Evolutionary conservation across 2,797 vertebrate species (phyloP).

Genomic region (Steatocranus sp.): DNA sequence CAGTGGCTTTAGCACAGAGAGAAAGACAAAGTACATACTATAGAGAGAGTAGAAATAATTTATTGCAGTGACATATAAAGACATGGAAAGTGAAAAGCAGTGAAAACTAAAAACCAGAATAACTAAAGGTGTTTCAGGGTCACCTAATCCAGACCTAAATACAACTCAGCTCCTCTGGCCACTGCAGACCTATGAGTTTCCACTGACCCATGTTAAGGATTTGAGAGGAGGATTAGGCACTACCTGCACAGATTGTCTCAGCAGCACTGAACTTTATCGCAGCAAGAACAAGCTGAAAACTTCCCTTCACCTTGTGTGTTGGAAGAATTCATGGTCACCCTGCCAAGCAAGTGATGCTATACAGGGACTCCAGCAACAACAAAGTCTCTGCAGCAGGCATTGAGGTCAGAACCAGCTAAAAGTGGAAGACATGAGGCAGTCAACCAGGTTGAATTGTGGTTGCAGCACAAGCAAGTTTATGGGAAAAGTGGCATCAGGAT

Average conservation of each 20-base stretch:
- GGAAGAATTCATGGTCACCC: neutral
- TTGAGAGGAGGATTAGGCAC: neutral
- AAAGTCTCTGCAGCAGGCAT: neutral
- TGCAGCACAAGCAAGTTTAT: neutral
- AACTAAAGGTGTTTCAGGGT: neutral
- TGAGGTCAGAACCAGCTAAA: neutral
- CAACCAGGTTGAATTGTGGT: neutral
- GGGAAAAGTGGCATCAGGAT: neutral
- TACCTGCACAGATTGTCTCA: neutral
- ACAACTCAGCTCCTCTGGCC: accelerated
- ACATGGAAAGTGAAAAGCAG: neutral
- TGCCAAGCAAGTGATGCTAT: neutral
- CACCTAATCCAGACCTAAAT: accelerated
- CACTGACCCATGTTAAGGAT: neutral
- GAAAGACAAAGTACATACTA: neutral
- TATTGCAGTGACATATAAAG: neutral
- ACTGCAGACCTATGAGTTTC: neutral
- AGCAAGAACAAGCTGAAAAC: neutral
- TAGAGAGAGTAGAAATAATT: neutral
- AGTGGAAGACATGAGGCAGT: neutral
- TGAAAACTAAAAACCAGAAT: neutral
- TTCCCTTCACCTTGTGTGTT: neutral
- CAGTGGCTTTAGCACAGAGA: accelerated
- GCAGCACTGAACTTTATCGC: neutral
- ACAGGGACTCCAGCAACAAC: neutral